Percentiles rank a stretch among this genome's conserved stretches.
These are phyloP conservation scores for Lithobius niger DNA, from an alignment of 1,140 invertebrate genomes.

Conservation along the genomic window DNA sequence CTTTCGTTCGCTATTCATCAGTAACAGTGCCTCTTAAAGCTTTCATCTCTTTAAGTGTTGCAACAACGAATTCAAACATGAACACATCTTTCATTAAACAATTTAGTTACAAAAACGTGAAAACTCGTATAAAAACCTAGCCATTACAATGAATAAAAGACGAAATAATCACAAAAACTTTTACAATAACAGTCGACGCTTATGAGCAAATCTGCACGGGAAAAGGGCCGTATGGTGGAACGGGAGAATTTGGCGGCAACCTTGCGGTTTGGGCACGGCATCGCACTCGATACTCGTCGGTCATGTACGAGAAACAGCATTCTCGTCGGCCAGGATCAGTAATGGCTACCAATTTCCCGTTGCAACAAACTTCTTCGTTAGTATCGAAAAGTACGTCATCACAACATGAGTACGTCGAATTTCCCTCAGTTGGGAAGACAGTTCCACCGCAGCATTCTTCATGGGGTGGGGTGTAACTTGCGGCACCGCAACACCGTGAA, in stretches of 20 bases:
- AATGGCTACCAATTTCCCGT: neutral
- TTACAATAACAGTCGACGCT: no score
- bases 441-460: neutral
- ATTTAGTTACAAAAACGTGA: no score
- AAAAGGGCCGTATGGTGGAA: neutral
- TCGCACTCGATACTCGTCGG: neutral
- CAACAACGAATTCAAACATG: no score
- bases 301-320: neutral
- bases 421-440: neutral
- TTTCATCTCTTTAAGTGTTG: no score
- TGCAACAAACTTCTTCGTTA: neutral
- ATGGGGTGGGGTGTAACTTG: neutral
- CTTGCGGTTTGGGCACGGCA: neutral
- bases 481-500: neutral
- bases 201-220: no score
- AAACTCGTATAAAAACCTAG: no score
- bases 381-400: neutral
- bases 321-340: neutral
- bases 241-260: neutral
- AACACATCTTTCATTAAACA: no score
- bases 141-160: no score
- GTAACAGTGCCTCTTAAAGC: no score
- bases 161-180: no score
- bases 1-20: no score
- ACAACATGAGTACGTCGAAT: neutral